These are phyloP conservation scores for Patagioenas fasciata DNA, from an alignment of 2,113 vertebrate species.

Conservation along the genomic window DNA sequence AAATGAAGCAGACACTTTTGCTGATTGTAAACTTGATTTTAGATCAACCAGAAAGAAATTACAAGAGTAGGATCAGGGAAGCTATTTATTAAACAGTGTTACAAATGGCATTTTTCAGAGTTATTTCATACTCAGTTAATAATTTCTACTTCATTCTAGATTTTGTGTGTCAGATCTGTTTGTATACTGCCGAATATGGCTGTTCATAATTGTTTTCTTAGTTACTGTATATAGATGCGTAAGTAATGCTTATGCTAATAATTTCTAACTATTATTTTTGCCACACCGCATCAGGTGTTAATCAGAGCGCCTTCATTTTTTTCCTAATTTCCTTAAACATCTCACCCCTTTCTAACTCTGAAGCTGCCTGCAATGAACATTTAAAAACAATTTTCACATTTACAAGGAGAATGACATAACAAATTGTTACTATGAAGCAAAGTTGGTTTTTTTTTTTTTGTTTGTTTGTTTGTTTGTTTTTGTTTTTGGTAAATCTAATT, in stretches of 20 bases:
- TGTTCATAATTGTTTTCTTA: not conserved
- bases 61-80: not conserved
- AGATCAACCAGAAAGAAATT: not conserved
- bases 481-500: not conserved
- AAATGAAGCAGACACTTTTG: not conserved
- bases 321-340: not conserved
- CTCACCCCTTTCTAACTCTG: not conserved
- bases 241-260: not conserved
- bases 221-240: not conserved
- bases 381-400: not conserved
- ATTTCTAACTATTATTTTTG: not conserved
- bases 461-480: no score
- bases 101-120: not conserved
- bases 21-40: not conserved
- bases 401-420: not conserved
- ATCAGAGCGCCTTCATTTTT: not conserved
- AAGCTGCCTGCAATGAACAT: not conserved
- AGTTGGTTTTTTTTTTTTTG: not conserved
- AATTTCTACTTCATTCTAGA: not conserved
- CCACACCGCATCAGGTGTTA: not conserved
- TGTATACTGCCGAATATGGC: not conserved
- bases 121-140: not conserved
- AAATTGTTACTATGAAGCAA: not conserved
- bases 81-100: not conserved
- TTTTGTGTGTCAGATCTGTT: not conserved